Evolutionary conservation across 2,888 invertebrate species (phyloP), one percentile per base, ranked within the genome.

Genomic region (Melitaea athalia): DNA sequence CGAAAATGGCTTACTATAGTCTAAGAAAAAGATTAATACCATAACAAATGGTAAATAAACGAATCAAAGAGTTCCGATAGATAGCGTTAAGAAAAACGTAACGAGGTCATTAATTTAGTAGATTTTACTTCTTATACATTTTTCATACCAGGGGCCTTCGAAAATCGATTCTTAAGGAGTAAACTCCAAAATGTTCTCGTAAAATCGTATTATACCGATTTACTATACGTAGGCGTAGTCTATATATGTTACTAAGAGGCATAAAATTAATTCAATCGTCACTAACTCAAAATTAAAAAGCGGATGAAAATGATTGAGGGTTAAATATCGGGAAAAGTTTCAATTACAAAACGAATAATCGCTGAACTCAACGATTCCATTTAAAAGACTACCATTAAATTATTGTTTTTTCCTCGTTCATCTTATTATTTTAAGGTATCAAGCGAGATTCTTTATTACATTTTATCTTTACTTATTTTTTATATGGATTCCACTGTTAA

Each of bases 321-420:
- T 59, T 59, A 17, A 59, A 59, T 59, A 59, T 59, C 59, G 59
- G 43, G 43, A 59, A 59, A 42, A 59, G 59, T 59, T 59, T 59
- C 59, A 59, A 59, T 59, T 59, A 59, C 43, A 59, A 43, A 59
- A 59, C 43, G 17, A 45, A 59, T 55, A 31, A 55, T 55, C 33
- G 33, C 33, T 31, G 53, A 55, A 55, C 53, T 31, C 53, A 7
- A 55, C 53, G 53, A 33, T 55, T 55, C 53, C 53, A 55, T 55
- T 55, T 55, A 55, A 55, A 55, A 55, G 53, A 33, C 53, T 55
- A 55, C 33, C 14, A 55, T 55, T 31, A 33, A 55, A 33, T 55
- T 55, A 55, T 55, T 31, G 14, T 31, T 55, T 33, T n/a, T 24
- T 55, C 53, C 53, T 55, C 31, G 12, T 10, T 31, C 31, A 55